phyloP scores from a whole-genome alignment of 2,888 invertebrate genomes.

The Acrobasis repandana region DNA sequence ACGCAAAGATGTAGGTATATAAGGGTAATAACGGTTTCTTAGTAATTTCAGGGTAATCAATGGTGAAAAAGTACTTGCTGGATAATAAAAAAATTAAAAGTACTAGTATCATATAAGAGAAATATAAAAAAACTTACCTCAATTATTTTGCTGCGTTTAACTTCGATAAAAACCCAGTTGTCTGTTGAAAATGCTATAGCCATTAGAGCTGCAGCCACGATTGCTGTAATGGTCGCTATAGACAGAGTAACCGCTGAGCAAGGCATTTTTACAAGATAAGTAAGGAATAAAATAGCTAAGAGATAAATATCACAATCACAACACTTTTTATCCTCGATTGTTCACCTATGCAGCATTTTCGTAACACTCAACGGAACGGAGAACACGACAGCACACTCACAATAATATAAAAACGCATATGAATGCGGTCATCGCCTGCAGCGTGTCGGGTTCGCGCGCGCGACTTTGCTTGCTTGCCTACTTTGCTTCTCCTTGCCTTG shows the following conservation, averaged over 20 bases:
- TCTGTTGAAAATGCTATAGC: conserved; percentile 98
- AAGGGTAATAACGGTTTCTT: no score
- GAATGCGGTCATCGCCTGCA: conserved; percentile 82
- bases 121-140: conserved; percentile 84
- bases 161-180: conserved; percentile 98
- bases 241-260: conserved; percentile 97
- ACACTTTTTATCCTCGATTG: conserved; percentile 63
- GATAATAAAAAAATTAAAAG: no score
- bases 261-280: conserved; percentile 88
- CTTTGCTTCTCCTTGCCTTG: conserved; percentile 63
- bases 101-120: neutral
- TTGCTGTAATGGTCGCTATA: conserved; percentile 97
- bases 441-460: conserved; percentile 79
- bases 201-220: conserved; percentile 95
- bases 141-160: conserved; percentile 90
- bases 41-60: no score
- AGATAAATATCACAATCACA: conserved; percentile 72
- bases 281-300: conserved; percentile 56
- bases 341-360: conserved; percentile 81
- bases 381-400: conserved; percentile 80
- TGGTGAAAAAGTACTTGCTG: no score
- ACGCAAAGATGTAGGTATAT: no score
- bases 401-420: conserved; percentile 74
- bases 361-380: conserved; percentile 73
- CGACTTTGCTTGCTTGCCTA: conserved; percentile 69